These are phyloP conservation scores for Zosterops pallidus DNA, from an alignment of 2,113 vertebrate genomes.

Conservation along the genomic window DNA sequence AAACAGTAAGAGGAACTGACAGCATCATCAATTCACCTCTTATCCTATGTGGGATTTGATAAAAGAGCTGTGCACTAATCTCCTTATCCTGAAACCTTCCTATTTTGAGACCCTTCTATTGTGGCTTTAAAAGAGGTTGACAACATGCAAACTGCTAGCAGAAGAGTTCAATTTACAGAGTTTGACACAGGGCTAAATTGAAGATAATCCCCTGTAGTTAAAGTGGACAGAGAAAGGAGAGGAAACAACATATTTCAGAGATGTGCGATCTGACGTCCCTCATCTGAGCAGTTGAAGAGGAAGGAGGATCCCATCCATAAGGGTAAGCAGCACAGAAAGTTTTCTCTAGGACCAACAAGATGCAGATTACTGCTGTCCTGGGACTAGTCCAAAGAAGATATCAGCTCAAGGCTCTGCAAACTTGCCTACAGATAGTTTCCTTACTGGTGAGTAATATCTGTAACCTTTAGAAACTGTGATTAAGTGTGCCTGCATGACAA, in stretches of 20 bases:
- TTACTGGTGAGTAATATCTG: neutral
- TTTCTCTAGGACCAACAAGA: neutral
- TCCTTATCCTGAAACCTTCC: neutral
- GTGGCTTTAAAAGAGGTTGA: neutral
- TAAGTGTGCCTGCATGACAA: neutral
- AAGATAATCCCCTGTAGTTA: neutral
- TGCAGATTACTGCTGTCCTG: neutral
- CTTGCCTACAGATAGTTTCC: neutral
- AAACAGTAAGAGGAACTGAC: neutral
- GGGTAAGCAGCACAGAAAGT: neutral
- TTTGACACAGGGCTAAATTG: neutral
- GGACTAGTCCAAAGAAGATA: neutral
- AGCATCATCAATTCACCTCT: neutral
- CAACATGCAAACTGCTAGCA: neutral
- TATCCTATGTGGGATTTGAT: neutral
- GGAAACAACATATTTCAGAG: neutral
- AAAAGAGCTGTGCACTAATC: neutral
- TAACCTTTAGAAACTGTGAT: neutral
- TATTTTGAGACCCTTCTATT: neutral
- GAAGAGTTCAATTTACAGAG: neutral
- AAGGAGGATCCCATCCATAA: neutral
- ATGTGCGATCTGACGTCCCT: neutral
- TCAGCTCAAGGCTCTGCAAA: neutral
- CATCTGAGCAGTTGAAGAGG: neutral
- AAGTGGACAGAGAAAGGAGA: neutral